Base-by-base conservation (phyloP, 23 tunicate genomes). In the Aplidium turbinatum region DNA sequence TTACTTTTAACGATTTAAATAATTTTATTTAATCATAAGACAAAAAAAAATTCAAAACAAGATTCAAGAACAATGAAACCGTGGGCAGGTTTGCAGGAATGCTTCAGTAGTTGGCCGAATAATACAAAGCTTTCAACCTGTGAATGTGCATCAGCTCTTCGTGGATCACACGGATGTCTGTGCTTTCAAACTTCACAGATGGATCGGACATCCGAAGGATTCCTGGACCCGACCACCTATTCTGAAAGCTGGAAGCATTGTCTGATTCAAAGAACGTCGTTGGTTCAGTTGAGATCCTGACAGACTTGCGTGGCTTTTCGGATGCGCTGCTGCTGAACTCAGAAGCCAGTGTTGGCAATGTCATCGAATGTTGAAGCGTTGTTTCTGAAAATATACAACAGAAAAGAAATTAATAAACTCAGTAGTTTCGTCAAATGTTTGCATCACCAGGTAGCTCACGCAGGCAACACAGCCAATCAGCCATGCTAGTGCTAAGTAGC, bases 131-230 rank as follows among this genome's bases (percentile, higher is more conserved):
- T n/a, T n/a, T n/a, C n/a, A n/a, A 78, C 93, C 39, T 56, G 68
- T 91, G 83, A 28, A 91, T 91, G 58, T 67, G 64, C 61, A 74
- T 67, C 19, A 91, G 76, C 57, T 91, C 97, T 31, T 72, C 48
- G 52, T 91, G 79, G 33, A 91, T 91, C 40, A 80, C 83, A 29
- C 78, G 71, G n/a, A 90, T 66, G 72, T 90, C 97, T 29, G 80
- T 81, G 36, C 76, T 18, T 35, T 68, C 70, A 30, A 67, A 33
- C 4, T 33, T 7, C 25, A 46, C 31, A 1, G 52, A 24, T 20
- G 31, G 18, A 13, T 65, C 62, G 1, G 78, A 40, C 0, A 34
- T 26, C 19, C 87, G 56, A 6, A 80, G 24, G n/a, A 80, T 80
- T 5, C 83, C 83, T 1, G 74, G 83, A 0, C 73, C 74, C 18